Evolutionary conservation across 2,888 invertebrate species (phyloP), one percentile per base, ranked within the genome.

Genomic region (Lottia scabra): DNA sequence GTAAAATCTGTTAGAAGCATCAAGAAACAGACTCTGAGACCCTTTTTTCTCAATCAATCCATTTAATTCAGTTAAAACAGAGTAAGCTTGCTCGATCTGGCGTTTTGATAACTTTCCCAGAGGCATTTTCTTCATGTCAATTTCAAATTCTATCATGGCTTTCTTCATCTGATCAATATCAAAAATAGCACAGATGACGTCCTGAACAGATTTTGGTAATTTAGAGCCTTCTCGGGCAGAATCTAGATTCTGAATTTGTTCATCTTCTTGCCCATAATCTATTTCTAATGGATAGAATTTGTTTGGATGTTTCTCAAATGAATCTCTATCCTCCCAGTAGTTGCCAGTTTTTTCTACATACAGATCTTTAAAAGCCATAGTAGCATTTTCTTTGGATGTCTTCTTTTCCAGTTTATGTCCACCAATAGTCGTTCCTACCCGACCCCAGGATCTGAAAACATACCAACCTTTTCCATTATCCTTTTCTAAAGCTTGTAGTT

Each of bases 91-190:
- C 85, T 95, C 93, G 72, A 99, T 94, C 91, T 90, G 90, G 71
- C 94, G 93, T 87, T 95, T 94, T 1, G 97, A 97, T 15, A 99
- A 90, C 90, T 99, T 99, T 27, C 99, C 99, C 12, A 99, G 91
- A 0, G 99, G 99, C 99, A 99, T 98, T 91, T 99, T 98, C 77
- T 97, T 96, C 83, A 95, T 93, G 89, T 99, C 99, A 81, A 99
- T 90, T 91, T 99, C 97, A 90, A 97, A 98, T 87, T 98, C 97
- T 86, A 95, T 89, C 93, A 99, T 93, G 0, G 96, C 94, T 87
- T 93, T 93, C 88, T 97, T 97, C 98, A 99, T 99, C 10, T 92
- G 91, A 74, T 95, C 92, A 0, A 98, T 93, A 89, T 99, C 96
- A 90, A 99, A 99, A 73, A 99, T 94, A 80, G 95, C 91, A 74